phyloP scores from a whole-genome alignment of 2,797 vertebrate genomes.

The Siniperca undulata region DNA sequence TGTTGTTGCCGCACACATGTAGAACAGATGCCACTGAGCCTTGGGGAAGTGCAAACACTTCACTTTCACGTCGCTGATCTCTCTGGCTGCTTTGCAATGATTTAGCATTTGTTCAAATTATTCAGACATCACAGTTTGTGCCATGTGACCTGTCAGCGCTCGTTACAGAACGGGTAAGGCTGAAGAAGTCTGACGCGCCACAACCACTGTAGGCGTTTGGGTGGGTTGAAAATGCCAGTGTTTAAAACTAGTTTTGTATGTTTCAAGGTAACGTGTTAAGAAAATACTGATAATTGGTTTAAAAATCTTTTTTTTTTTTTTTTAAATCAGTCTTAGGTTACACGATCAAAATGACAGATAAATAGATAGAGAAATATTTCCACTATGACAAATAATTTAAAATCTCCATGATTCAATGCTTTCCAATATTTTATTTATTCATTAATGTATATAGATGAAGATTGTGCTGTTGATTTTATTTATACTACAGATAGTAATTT shows the following conservation, averaged over 20 bases:
- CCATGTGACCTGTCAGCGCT: constrained; percentile 79
- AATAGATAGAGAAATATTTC: constrained; percentile 27
- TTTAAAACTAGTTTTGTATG: not conserved
- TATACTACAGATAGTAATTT: constrained; percentile 58
- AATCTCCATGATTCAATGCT: constrained; percentile 21
- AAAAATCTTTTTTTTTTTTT: not conserved
- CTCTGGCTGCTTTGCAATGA: constrained; percentile 78
- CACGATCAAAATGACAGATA: not conserved
- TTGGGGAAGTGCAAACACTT: constrained; percentile 82
- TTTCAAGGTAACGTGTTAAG: not conserved
- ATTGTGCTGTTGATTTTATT: constrained; percentile 48
- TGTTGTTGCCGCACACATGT: constrained; percentile 78
- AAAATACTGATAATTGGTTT: constrained; percentile 7
- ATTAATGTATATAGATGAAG: constrained; percentile 51
- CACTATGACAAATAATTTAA: constrained; percentile 22
- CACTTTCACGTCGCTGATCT: constrained; percentile 75
- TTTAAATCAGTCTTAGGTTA: constrained; percentile 3
- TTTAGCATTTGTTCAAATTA: constrained; percentile 82
- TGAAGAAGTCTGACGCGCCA: constrained; percentile 57
- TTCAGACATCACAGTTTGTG: constrained; percentile 79
- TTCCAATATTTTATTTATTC: constrained; percentile 45
- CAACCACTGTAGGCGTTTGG: constrained; percentile 3
- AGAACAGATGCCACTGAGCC: constrained; percentile 85
- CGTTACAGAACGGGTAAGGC: constrained; percentile 58
- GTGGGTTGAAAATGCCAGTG: not conserved